Evolutionary conservation across 2,888 invertebrate species (phyloP).

Genomic region (Hydriomena furcata): DNA sequence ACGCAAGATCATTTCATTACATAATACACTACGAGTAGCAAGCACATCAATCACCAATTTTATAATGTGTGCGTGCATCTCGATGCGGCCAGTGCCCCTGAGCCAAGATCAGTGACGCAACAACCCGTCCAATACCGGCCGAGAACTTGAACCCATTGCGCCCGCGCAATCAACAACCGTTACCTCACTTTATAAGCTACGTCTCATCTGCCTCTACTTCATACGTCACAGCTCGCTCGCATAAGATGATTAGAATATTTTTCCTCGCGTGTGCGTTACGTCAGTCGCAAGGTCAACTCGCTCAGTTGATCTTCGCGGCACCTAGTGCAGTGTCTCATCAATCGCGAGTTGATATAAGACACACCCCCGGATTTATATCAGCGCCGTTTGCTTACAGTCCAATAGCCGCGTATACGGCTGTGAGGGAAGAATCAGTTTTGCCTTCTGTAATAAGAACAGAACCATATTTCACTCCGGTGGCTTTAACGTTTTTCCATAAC

Average conservation of each 20-base stretch:
- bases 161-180: conserved; percentile 63
- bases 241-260: conserved; percentile 61
- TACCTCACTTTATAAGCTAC: conserved; percentile 68
- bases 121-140: conserved; percentile 52
- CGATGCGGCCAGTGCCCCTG: conserved; percentile 66
- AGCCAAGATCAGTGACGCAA: conserved; percentile 62
- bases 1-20: not conserved
- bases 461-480: conserved; percentile 59
- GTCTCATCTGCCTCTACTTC: conserved; percentile 49
- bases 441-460: conserved; percentile 51
- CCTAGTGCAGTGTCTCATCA: conserved; percentile 83
- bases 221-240: conserved; percentile 41
- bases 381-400: conserved; percentile 62
- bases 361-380: conserved; percentile 53
- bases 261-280: conserved; percentile 48
- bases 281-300: conserved; percentile 51
- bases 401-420: conserved; percentile 42
- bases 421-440: conserved; percentile 43
- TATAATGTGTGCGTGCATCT: conserved; percentile 49
- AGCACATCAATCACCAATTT: conserved; percentile 7
- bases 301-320: conserved; percentile 67
- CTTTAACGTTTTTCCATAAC: conserved; percentile 64
- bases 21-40: no score
- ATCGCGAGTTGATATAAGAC: conserved; percentile 78
- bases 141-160: conserved; percentile 70